Evolutionary conservation across 2,797 vertebrate species (phyloP), one percentile per base, ranked within the genome.

Genomic region (Pteronotus mesoamericanus): DNA sequence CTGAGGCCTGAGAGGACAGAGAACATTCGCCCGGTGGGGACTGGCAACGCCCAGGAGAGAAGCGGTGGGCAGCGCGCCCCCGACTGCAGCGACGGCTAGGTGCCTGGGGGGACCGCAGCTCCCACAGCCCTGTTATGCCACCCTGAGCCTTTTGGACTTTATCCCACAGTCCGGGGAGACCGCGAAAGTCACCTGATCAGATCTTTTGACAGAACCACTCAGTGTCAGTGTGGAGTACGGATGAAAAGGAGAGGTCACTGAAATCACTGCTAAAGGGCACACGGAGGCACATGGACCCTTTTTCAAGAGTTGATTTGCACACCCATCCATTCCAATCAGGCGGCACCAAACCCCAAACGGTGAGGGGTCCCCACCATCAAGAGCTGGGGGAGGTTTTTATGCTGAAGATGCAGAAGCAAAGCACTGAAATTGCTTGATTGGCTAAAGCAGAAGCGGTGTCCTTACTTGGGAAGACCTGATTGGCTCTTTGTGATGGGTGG

Each of bases 101-200:
- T 5, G 26, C 15, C 22, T 0, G 0, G 8, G 1, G 22, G 16
- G 10, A 0, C 11, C 0, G 0, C 34, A 7, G 19, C 9, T 18
- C 59, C 12, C 0, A 0, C 6, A 71, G 3, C 44, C 29, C 34
- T n/a, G 2, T 0, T 0, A 0, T 9, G 46, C 48, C 9, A 6
- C 6, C 4, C 22, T 8, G 2, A 9, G 26, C 34, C 53, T 14
- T 29, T 0, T 3, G 64, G 29, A 24, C 64, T 64, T 79, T 6
- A 9, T 71, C 51, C 24, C 19, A 5, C 9, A 8, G 18, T 9
- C 4, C 6, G 0, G 3, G 9, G 26, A 64, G 39, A 24, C 48
- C 64, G 55, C 24, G 21, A 19, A 26, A 78, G 48, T 21, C 39
- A 8, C 5, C 24, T 0, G 39, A 39, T 64, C 32, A 24, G 61